Percentiles rank a stretch among this genome's conserved stretches.
Conservation (phyloP, 2,888 invertebrate genomes). For the Spodoptera exigua region DNA sequence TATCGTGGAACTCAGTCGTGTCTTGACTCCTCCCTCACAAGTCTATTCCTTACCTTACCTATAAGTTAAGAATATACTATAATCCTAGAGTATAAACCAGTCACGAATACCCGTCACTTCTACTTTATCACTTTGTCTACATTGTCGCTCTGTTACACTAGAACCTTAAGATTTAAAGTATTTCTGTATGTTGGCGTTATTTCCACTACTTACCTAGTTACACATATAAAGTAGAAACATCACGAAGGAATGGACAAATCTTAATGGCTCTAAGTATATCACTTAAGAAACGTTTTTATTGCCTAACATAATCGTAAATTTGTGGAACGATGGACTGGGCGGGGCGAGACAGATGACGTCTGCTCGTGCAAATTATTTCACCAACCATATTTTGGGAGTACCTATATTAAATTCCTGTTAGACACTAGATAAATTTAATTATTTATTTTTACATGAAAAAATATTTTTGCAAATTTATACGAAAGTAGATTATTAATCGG, state of each 20-base stretch:
- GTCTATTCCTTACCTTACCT: slow-evolving; percentile 38
- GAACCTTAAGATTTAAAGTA: slow-evolving; percentile 59
- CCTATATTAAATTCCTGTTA: too few species aligned
- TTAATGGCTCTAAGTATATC: slow-evolving; percentile 51
- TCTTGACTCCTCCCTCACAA: slow-evolving; percentile 33
- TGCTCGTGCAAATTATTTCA: slow-evolving; percentile 13
- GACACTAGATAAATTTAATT: too few species aligned
- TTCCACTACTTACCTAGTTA: slow-evolving; percentile 52
- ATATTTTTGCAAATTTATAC: not conserved
- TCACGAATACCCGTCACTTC: slow-evolving; percentile 68
- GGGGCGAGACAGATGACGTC: slow-evolving; percentile 46
- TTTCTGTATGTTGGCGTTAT: slow-evolving; percentile 69
- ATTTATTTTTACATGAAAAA: not conserved
- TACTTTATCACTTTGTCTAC: slow-evolving; percentile 68
- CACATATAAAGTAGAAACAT: slow-evolving; percentile 47
- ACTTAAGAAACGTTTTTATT: slow-evolving; percentile 58
- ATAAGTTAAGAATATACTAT: slow-evolving; percentile 54
- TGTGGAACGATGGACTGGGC: slow-evolving; percentile 40
- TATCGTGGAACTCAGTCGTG: slow-evolving; percentile 50
- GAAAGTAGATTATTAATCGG: too few species aligned
- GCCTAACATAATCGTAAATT: slow-evolving; percentile 63
- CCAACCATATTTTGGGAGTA: not conserved
- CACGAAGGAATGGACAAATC: slow-evolving; percentile 49
- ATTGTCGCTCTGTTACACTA: slow-evolving; percentile 61
- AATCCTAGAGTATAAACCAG: slow-evolving; percentile 69